Evolutionary conservation across 1,140 invertebrate genomes (phyloP), one percentile per base, ranked within the genome.

Genomic region (Drosophila bocqueti): DNA sequence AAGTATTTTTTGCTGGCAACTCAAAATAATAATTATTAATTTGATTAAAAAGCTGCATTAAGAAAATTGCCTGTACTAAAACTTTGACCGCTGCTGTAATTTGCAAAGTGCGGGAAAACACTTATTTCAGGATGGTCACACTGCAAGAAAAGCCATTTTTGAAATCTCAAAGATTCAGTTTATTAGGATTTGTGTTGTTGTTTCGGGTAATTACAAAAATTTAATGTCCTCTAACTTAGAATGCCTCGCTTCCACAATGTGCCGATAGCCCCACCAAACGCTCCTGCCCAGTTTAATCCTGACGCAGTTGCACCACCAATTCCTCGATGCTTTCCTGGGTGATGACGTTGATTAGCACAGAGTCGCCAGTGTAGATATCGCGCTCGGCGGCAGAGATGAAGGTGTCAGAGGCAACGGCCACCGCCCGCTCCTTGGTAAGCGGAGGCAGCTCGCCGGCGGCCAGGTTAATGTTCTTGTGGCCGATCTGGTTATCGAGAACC

Each of bases 341-440:
- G 59, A 99, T 97, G 63, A 99, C 95, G 75, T 97, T 96, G 69
- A 99, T 97, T 34, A 95, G 93, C 76, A 99, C 96, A 52, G 95
- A 95, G 94, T 99, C 99, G 65, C 99, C 99, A 87, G 98, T 99
- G 85, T 98, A 97, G 79, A 99, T 99, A 93, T 99, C 98, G 93
- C 99, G 95, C 92, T 99, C 99, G 62, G 98, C 97, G 42, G 98
- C 98, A 61, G 98, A 98, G 73, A 98, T 98, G 91, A 99, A 99
- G 0, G 97, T 97, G 94, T 99, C 99, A 84, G 98, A 99, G 4
- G 99, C 94, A 16, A 99, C 94, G 26, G 94, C 93, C 10, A 98
- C 91, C 7, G 98, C 98, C 79, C 96, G 96, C 50, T 99, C 98
- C 80, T 95, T 93, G 11, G 96, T 95, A 4, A 99, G 85, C 2